Conservation (phyloP, 2,888 invertebrate genomes). For the Drosophila nr. medialis region DNA sequence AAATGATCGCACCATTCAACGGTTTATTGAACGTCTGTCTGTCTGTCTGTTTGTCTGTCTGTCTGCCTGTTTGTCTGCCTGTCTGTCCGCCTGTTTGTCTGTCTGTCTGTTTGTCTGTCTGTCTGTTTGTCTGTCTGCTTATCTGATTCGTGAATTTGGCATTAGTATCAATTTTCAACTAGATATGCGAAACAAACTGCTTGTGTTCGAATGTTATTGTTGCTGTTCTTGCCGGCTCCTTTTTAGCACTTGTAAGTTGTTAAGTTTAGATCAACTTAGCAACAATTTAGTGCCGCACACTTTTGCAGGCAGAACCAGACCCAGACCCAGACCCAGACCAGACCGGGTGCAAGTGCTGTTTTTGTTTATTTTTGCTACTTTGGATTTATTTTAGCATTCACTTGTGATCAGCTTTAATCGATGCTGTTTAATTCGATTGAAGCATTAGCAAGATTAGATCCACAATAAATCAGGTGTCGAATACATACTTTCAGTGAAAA, state of each 20-base stretch:
- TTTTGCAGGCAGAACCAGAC: background rate
- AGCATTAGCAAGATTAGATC: slow-evolving; percentile 1
- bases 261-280: slow-evolving; percentile 26
- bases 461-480: background rate
- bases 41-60: background rate
- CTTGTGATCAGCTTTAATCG: slow-evolving; percentile 36
- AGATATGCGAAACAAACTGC: slow-evolving; percentile 16
- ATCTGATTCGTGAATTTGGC: slow-evolving; percentile 49
- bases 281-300: background rate
- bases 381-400: slow-evolving; percentile 44
- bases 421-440: slow-evolving; percentile 28
- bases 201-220: background rate
- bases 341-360: background rate
- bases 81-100: too few relatives aligned
- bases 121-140: background rate
- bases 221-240: slow-evolving; percentile 20
- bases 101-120: background rate
- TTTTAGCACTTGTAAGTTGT: slow-evolving; percentile 8
- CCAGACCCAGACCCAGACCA: background rate
- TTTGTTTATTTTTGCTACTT: background rate
- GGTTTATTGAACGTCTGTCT: slow-evolving; percentile 8
- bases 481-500: background rate
- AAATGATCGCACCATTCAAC: slow-evolving; percentile 8
- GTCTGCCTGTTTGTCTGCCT: too few relatives aligned
- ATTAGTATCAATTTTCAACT: slow-evolving; percentile 43